A percentile compares a stretch with the other conserved stretches of the same genome.
These are phyloP conservation scores for Ranitomeya imitator DNA, from an alignment of 2,113 vertebrate species.

Conservation along the genomic window DNA sequence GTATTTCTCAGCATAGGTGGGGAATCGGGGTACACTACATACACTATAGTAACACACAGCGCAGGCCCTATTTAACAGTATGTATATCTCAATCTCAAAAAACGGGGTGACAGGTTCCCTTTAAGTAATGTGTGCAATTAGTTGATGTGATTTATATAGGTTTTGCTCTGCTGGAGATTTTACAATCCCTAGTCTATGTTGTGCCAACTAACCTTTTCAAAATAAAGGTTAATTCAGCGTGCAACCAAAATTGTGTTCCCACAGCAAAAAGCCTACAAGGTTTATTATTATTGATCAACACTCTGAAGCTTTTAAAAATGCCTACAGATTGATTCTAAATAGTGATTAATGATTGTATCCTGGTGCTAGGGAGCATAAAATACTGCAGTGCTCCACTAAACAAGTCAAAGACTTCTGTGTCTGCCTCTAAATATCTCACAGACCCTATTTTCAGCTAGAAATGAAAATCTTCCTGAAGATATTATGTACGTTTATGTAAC, in stretches of 20 bases:
- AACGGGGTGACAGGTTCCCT: no score
- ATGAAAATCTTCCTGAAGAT: background rate
- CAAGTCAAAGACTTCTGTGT: conserved; percentile 1
- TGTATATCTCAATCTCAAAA: no score
- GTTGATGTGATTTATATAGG: background rate
- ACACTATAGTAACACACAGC: no score
- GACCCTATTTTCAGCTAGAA: background rate
- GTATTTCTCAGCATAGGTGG: no score
- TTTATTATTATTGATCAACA: conserved; percentile 29
- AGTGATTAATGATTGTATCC: conserved; percentile 28
- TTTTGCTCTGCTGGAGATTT: background rate
- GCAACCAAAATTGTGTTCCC: conserved; percentile 10
- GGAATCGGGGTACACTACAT: no score
- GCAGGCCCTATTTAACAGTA: no score
- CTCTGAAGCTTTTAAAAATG: conserved; percentile 12
- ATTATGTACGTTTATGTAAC: background rate
- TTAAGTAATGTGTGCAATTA: background rate
- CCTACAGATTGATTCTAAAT: conserved; percentile 24
- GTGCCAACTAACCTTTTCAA: conserved; percentile 12
- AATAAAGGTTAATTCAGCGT: conserved; percentile 17
- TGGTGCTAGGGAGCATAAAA: conserved; percentile 2
- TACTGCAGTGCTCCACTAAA: conserved; percentile 11
- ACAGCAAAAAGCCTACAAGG: background rate
- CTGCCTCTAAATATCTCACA: background rate
- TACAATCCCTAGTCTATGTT: background rate